Evolutionary conservation across 2,888 invertebrate species (phyloP).

Genomic region (Napeogenes inachia): DNA sequence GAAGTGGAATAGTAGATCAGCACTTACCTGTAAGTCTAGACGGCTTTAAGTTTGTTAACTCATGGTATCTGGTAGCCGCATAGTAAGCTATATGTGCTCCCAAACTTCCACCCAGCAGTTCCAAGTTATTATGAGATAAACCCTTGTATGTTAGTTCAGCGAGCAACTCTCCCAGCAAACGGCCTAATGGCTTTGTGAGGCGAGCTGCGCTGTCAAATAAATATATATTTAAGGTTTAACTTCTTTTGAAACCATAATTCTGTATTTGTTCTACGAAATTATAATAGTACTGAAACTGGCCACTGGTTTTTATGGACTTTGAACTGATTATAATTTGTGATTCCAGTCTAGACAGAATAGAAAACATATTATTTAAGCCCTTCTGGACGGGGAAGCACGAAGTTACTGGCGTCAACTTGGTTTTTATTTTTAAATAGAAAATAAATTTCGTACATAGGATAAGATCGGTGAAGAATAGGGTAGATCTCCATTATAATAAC

Average conservation of each 20-base stretch:
- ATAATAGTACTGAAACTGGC: too few relatives aligned
- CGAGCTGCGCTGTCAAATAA: conserved; percentile 56
- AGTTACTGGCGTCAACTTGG: too few relatives aligned
- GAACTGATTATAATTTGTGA: too few relatives aligned
- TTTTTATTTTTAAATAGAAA: too few relatives aligned
- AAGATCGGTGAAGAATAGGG: conserved; percentile 54
- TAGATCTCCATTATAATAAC: conserved; percentile 60
- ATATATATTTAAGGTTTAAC: conserved; percentile 8
- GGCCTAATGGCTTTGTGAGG: conserved; percentile 56
- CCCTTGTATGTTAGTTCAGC: conserved; percentile 52
- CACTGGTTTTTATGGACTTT: too few relatives aligned
- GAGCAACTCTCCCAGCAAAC: conserved; percentile 55
- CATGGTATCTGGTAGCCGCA: conserved; percentile 48
- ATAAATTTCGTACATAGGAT: conserved; percentile 48
- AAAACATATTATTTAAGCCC: too few relatives aligned
- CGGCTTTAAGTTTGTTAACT: conserved; percentile 52
- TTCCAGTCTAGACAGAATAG: too few relatives aligned
- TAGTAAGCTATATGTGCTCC: conserved; percentile 64
- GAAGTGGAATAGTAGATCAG: too few relatives aligned
- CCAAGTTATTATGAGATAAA: conserved; percentile 47
- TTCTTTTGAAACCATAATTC: too few relatives aligned
- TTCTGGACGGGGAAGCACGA: too few relatives aligned
- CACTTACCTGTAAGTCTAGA: conserved; percentile 33
- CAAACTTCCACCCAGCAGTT: conserved; percentile 57
- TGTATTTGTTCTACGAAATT: too few relatives aligned